Evolutionary conservation across 2,888 invertebrate genomes (phyloP), one percentile per base, ranked within the genome.

Genomic region (Drosophila colorata): DNA sequence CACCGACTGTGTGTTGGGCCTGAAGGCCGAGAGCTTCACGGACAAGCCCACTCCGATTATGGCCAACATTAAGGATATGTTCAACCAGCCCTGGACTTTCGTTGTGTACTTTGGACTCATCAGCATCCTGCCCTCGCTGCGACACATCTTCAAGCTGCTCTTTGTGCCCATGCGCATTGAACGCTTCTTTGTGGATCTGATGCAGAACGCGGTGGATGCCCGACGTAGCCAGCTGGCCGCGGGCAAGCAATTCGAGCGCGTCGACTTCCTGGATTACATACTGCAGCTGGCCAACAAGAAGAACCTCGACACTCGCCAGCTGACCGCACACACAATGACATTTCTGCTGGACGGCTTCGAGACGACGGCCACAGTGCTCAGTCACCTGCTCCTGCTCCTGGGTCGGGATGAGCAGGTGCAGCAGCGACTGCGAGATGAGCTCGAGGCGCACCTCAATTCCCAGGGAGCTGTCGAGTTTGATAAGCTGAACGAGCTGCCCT

Each of bases 81-180:
- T 92, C 14, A 56, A 74, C n/a, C 90, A 92, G 20, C 65, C 69
- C 0, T 72, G 74, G 14, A 4, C 51, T 0, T 53, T 90, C 11
- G 11, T 80, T 0, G 0, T 87, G 0, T 84, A 78, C 44, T 67
- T 78, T 8, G 38, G 88, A 0, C 1, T 88, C 2, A 47, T 83
- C 80, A 6, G 67, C 87, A 2, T 84, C 1, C 2, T 90, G 41
- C 92, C 92, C 18, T 37, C 51, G 0, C 25, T 92, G 1, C 66
- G 60, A 0, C 60, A 66, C 1, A 11, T 90, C 1, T 69, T 72
- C 9, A 90, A 84, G 13, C 23, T 78, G 0, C 78, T 78, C 5
- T 76, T 90, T 18, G 41, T 91, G 0, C 74, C 84, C 0, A 93
- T 91, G 0, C 94, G 93, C 0, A 97, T 98, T 87, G 97, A 89